Conservation (phyloP, 2,888 invertebrate genomes). For the Vannuccia rotundouncinata region DNA sequence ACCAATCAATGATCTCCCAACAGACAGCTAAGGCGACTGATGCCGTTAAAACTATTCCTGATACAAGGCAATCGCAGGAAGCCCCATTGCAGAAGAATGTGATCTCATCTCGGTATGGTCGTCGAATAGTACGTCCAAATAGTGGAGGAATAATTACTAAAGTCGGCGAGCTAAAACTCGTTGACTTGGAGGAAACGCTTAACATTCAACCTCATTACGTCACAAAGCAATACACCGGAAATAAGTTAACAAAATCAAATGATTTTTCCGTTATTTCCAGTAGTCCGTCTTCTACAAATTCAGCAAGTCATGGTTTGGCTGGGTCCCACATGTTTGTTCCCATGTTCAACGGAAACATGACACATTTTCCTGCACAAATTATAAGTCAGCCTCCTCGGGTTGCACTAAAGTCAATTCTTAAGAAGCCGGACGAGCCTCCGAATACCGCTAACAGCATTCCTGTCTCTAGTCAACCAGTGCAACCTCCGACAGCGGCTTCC, state of each 20-base stretch:
- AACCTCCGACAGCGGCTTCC: not conserved
- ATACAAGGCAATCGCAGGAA: not conserved
- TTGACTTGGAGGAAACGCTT: constrained; percentile 12
- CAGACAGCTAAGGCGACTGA: not conserved
- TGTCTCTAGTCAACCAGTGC: not conserved
- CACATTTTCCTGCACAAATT: not conserved
- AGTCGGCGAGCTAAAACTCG: not conserved
- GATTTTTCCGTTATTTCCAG: not conserved
- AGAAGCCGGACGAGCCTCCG: not conserved
- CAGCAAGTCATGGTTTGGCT: not conserved
- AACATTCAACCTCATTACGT: not conserved
- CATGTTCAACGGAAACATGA: not conserved
- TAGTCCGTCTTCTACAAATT: not conserved
- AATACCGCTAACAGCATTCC: not conserved
- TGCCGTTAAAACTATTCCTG: not conserved
- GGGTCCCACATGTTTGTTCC: not conserved
- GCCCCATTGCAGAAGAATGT: not conserved
- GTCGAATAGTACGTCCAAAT: not conserved
- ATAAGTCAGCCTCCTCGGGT: not conserved
- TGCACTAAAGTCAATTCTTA: constrained; percentile 4
- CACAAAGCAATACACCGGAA: not conserved
- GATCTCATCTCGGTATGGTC: not conserved
- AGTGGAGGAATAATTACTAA: constrained; percentile 13
- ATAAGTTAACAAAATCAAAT: not conserved
- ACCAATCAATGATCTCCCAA: too few relatives aligned